Evolutionary conservation across 2,888 invertebrate genomes (phyloP), one percentile per base, ranked within the genome.

Genomic region (Erebia aethiops): DNA sequence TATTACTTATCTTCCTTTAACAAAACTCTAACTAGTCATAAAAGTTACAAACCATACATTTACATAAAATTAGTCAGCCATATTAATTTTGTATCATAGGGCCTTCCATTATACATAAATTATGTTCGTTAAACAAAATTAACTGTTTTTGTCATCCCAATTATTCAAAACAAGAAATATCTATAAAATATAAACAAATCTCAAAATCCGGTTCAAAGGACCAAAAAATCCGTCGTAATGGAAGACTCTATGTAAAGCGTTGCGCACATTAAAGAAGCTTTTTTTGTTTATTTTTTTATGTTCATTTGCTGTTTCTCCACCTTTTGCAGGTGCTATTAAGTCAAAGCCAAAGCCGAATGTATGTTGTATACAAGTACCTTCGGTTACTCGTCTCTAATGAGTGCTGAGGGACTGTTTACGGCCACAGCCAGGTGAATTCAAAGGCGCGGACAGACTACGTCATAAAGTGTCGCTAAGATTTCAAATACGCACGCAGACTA

Each of bases 301-400:
- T 62, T 77, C 56, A 63, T 76, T 78, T 70, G 75, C 78, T 75
- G 81, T 77, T 87, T 80, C 80, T 77, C 72, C 82, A 76, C 77
- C 77, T 87, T 88, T 88, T 77, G 35, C 90, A 90, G 90, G 86
- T 89, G 71, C 86, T 81, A 79, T 79, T 79, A 72, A 79, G 75
- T 68, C 80, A 77, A 67, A 81, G 78, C 78, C 80, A 77, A 67
- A 81, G 78, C 78, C 83, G 78, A 71, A 70, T 78, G 71, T 80
- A 79, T 78, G 77, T 85, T 67, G 67, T 85, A 60, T 84, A 84
- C 84, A 87, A 81, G 76, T 85, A 85, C 67, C 79, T 88, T 51
- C 81, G 77, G 46, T 77, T 84, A 72, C 74, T 90, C 73, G 72
- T 84, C 73, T 74, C 77, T 64, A 78, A 77, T 26, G 74, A 80